phyloP scores from a whole-genome alignment of 1,140 invertebrate species.

The Drosophila ambigua region DNA sequence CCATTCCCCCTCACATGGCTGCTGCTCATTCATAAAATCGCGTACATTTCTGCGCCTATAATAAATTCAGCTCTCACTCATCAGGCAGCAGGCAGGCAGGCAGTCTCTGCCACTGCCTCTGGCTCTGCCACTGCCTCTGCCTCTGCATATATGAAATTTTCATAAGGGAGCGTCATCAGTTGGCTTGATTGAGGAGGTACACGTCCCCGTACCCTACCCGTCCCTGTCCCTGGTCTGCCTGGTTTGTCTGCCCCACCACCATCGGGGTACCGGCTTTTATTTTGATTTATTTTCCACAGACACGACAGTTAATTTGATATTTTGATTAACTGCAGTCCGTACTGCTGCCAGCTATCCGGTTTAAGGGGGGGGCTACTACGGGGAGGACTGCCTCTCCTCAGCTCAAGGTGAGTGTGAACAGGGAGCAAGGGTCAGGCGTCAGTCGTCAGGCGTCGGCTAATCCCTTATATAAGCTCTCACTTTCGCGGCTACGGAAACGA shows the following conservation, averaged over 20 bases:
- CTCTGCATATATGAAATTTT: slow-evolving; percentile 62
- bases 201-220: too few relatives aligned
- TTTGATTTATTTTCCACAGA: slow-evolving; percentile 83
- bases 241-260: background rate
- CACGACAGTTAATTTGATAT: slow-evolving; percentile 84
- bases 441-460: slow-evolving; percentile 52
- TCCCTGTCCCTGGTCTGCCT: slow-evolving; percentile 11
- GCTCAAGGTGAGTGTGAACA: background rate
- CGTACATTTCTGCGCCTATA: slow-evolving; percentile 67
- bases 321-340: slow-evolving; percentile 80
- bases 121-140: slow-evolving; percentile 10
- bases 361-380: background rate
- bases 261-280: slow-evolving; percentile 57
- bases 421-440: slow-evolving; percentile 47
- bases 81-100: slow-evolving; percentile 36
- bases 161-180: slow-evolving; percentile 60
- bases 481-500: slow-evolving; percentile 38
- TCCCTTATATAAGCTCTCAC: slow-evolving; percentile 59
- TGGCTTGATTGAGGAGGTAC: slow-evolving; percentile 32
- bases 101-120: too few relatives aligned
- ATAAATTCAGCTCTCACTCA: slow-evolving; percentile 76
- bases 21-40: slow-evolving; percentile 61
- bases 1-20: background rate
- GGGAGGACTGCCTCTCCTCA: background rate
- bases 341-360: slow-evolving; percentile 14